Percentiles rank a stretch among this genome's conserved stretches.
phyloP scores from a whole-genome alignment of 2,113 vertebrate genomes.

The Gnathonemus echidnorhynchus region DNA sequence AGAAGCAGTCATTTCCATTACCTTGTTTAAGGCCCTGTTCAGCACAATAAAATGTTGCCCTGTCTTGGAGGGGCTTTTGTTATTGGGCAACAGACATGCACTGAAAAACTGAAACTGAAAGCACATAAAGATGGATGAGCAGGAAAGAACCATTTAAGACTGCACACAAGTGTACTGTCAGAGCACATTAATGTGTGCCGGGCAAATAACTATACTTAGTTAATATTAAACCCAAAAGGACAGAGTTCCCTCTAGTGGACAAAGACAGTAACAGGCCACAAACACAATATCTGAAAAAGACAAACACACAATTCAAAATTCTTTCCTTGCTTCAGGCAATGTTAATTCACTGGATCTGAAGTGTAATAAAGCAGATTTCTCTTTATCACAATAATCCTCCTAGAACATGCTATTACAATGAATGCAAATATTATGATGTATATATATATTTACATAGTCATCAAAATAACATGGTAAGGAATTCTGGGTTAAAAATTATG shows the following conservation, averaged over 20 bases:
- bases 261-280: background rate
- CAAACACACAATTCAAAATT: background rate
- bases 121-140: background rate
- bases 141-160: background rate
- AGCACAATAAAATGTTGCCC: slow-evolving; percentile 6
- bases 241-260: background rate
- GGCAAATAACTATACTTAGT: background rate
- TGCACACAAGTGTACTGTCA: background rate
- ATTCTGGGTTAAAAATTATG: background rate
- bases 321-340: background rate
- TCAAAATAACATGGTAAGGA: background rate
- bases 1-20: slow-evolving; percentile 15
- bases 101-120: background rate
- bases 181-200: background rate
- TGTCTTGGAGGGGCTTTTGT: background rate
- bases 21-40: slow-evolving; percentile 23
- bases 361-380: background rate
- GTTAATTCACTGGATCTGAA: background rate
- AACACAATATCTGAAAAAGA: background rate
- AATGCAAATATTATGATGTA: background rate
- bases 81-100: slow-evolving; percentile 25
- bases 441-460: background rate
- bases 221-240: background rate
- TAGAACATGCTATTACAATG: background rate
- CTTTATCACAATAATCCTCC: background rate